Conservation (phyloP, 1,140 invertebrate genomes). For the Oryzaephilus surinamensis region DNA sequence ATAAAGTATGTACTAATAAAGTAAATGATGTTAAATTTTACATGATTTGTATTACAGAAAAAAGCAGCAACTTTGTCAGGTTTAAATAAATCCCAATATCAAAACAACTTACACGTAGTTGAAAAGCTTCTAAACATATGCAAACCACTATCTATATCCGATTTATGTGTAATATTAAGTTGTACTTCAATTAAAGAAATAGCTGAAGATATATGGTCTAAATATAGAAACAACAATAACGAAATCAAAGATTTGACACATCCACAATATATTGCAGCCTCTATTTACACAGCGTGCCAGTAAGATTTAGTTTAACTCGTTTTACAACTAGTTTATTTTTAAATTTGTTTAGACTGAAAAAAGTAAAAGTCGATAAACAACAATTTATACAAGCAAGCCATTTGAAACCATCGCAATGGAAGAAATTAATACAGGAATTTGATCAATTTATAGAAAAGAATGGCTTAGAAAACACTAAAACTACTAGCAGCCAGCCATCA, state of each 20-base stretch:
- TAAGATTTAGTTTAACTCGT: slow-evolving; percentile 6
- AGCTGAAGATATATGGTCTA: slow-evolving; percentile 30
- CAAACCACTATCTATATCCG: slow-evolving; percentile 31
- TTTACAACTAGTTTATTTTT: background rate
- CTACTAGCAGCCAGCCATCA: no score
- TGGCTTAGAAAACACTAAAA: slow-evolving; percentile 8
- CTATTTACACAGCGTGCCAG: slow-evolving; percentile 36
- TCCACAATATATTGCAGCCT: slow-evolving; percentile 38
- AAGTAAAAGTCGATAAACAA: slow-evolving; percentile 32
- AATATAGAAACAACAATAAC: slow-evolving; percentile 28
- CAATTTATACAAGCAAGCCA: slow-evolving; percentile 35
- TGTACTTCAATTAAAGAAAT: slow-evolving; percentile 33
- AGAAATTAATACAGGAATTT: slow-evolving; percentile 34
- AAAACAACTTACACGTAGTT: slow-evolving; percentile 35
- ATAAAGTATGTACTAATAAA: slow-evolving; percentile 25
- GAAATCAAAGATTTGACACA: slow-evolving; percentile 30
- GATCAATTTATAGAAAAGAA: slow-evolving; percentile 24
- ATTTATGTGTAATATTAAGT: slow-evolving; percentile 36
- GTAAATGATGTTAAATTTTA: background rate
- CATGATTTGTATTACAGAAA: slow-evolving; percentile 21
- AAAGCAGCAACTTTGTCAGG: slow-evolving; percentile 34
- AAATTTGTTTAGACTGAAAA: slow-evolving; percentile 24
- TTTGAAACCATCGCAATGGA: slow-evolving; percentile 36
- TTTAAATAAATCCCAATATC: slow-evolving; percentile 33
- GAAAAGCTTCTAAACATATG: slow-evolving; percentile 36